Base-by-base conservation (phyloP, 2,113 vertebrate species). In the Nothocercus julius region DNA sequence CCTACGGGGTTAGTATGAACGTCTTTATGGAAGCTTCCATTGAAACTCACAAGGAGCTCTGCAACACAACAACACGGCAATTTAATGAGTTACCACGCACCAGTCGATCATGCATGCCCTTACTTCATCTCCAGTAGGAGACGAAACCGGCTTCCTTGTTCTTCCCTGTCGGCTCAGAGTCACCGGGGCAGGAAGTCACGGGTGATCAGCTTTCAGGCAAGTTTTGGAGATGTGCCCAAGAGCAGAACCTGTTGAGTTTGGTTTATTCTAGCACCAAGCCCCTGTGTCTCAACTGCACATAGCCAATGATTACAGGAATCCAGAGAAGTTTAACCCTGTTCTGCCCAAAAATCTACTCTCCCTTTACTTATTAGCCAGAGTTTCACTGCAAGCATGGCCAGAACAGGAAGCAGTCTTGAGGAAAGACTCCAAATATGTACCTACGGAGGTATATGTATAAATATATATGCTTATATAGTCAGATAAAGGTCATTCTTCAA, bases 21-120 rank as follows among this genome's bases (percentile, higher is more conserved):
- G 24, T 10, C 27, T 72, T 54, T 36, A 27, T 91, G 85, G 92
- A 86, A 93, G 68, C 93, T 96, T 95, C 92, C 90, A 92, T 51
- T 28, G 27, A 68, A 61, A 42, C 59, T n/a, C 9, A 5, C 32
- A 61, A 61, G 36, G 74, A 78, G 27, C 5, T 77, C 45, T 81
- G 58, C 85, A 36, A 78, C 32, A 69, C 32, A 17, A 7, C 8
- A n/a, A 63, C 27, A 15, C 64, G 28, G 44, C 7, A 28, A 82
- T 24, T 95, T 95, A 94, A 94, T 97, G 45, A 93, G 47, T 95
- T 74, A 96, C 96, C 38, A 77, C 1, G 5, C 36, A 27, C 25
- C 59, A 68, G 51, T 53, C 70, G 63, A 87, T 73, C 47, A 87
- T 61, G 19, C 53, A 1, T 18, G 8, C 42, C 92, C 90, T 94